Evolutionary conservation across 2,888 invertebrate species (phyloP).

Genomic region (Morpho deidamia): DNA sequence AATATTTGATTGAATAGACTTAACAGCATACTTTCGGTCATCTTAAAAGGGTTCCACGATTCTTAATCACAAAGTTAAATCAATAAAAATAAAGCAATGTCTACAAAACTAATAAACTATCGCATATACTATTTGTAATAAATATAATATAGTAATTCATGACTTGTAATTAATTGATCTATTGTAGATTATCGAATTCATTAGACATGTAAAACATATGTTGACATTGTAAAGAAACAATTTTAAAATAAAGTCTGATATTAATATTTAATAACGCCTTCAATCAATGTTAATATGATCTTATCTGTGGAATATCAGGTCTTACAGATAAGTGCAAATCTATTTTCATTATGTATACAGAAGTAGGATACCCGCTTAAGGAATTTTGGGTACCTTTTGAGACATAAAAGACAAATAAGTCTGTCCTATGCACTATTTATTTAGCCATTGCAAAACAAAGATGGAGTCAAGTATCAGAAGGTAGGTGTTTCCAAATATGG

Average conservation of each 20-base stretch:
- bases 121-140: background rate
- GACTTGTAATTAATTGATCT: constrained; percentile 3
- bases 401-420: too few species aligned
- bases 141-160: background rate
- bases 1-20: too few species aligned
- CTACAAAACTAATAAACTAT: background rate
- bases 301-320: constrained; percentile 16
- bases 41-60: too few species aligned
- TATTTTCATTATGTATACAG: constrained; percentile 3
- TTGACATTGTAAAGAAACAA: constrained; percentile 6
- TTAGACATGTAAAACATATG: background rate
- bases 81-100: too few species aligned
- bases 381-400: background rate
- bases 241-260: constrained; percentile 26
- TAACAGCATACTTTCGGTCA: too few species aligned
- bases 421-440: too few species aligned
- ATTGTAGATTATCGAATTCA: constrained; percentile 3
- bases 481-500: too few species aligned
- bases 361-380: background rate
- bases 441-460: too few species aligned
- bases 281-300: constrained; percentile 27
- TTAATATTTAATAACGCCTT: constrained; percentile 49
- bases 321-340: constrained; percentile 9
- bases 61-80: too few species aligned
- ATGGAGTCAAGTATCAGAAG: too few species aligned